Percentiles rank a stretch among this genome's conserved stretches.
Conservation (phyloP, 1,140 invertebrate species). For the Dryas iulia region DNA sequence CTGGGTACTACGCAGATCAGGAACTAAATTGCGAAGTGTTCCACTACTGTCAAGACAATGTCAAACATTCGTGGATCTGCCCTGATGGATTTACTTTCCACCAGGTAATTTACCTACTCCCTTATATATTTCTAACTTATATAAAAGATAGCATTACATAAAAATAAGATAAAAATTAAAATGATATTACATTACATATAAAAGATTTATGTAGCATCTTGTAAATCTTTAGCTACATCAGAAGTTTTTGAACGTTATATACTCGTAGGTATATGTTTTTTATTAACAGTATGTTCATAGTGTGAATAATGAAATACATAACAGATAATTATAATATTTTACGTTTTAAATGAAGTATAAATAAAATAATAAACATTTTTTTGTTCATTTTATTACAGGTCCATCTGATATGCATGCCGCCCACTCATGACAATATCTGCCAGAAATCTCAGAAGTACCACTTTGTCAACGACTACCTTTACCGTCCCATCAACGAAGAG, state of each 20-base stretch:
- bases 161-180: too few species aligned
- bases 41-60: conserved; percentile 95
- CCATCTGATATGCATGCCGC: conserved; percentile 95
- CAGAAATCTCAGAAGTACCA: conserved; percentile 93
- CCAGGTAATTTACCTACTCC: conserved; percentile 81
- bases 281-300: too few species aligned
- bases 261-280: too few species aligned
- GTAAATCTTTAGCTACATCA: too few species aligned
- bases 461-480: conserved; percentile 95
- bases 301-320: too few species aligned
- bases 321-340: too few species aligned
- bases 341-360: too few species aligned
- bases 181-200: too few species aligned
- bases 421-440: conserved; percentile 93
- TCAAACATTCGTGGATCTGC: conserved; percentile 95
- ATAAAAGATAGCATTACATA: too few species aligned
- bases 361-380: neutral
- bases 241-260: too few species aligned
- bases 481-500: conserved; percentile 92
- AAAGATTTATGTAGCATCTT: too few species aligned
- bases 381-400: conserved; percentile 80
- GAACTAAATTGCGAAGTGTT: conserved; percentile 94
- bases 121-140: neutral
- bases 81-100: conserved; percentile 96
- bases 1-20: conserved; percentile 95